Evolutionary conservation across 2,113 vertebrate species (phyloP).

Genomic region (Psilopsiagon aurifrons): DNA sequence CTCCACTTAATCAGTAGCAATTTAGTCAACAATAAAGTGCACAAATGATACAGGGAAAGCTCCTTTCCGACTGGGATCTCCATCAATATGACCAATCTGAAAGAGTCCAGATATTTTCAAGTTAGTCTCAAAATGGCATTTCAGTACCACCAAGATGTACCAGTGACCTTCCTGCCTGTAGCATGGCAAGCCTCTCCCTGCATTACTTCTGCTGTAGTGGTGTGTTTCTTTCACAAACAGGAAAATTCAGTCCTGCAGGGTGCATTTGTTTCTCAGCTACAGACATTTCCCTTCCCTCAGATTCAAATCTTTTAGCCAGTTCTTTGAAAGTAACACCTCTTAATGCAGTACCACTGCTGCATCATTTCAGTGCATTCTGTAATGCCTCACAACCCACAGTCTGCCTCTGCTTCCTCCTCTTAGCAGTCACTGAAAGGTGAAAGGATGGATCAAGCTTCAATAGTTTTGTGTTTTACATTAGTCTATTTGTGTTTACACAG

Average conservation of each 20-base stretch:
- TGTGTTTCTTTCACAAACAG: neutral
- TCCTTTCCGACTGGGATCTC: conserved; percentile 85
- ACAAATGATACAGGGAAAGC: conserved; percentile 94
- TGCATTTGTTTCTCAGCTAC: neutral
- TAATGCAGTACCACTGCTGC: neutral
- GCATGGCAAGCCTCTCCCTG: neutral
- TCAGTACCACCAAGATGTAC: neutral
- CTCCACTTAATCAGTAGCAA: conserved; percentile 52
- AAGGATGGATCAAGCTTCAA: neutral
- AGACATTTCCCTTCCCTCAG: neutral
- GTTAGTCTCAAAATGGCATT: neutral
- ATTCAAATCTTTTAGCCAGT: neutral
- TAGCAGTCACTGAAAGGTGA: neutral
- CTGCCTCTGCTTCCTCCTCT: neutral
- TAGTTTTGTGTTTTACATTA: neutral
- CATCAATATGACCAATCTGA: conserved; percentile 93
- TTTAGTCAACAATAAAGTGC: conserved; percentile 93
- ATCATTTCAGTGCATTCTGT: neutral
- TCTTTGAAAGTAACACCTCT: neutral
- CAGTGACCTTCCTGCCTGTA: neutral
- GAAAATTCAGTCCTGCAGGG: neutral
- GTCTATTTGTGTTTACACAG: neutral
- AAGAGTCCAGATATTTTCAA: conserved; percentile 37
- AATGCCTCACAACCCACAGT: neutral
- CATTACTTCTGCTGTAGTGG: neutral